Base-by-base conservation (phyloP, 2,113 vertebrate genomes). In the Butorides virescens region DNA sequence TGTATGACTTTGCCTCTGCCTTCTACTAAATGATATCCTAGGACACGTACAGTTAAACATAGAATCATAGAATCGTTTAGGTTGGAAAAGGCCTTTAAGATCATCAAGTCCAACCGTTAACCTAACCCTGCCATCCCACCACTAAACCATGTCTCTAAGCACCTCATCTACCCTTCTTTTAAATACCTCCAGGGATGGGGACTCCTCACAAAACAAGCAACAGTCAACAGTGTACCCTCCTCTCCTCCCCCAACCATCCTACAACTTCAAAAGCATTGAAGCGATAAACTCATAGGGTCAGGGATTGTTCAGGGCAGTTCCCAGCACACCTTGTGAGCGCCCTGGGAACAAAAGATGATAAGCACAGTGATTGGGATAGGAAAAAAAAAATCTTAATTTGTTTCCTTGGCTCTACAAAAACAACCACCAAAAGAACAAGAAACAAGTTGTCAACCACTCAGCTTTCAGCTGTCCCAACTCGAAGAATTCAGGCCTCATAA, bases 21-120 rank as follows among this genome's bases (percentile, higher is more conserved):
- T 52, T 70, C 8, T 34, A 47, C n/a, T 30, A 23, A 44, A 44
- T 1, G 3, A 26, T 6, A 61, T 6, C 30, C 92, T 32, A 66
- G 7, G 23, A 62, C 14, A 13, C 0, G 0, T 13, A 25, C 11
- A n/a, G 13, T 42, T 77, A 56, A 32, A 62, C 2, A 1, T 1
- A 34, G 0, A 85, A 46, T 42, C 39, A 42, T 42, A 13, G 39
- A 42, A 42, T 42, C 39, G 13, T 42, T 42, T 42, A 42, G 39
- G 39, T 42, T 42, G 39, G 39, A 42, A 42, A 42, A 42, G 39
- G 13, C 39, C 39, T 42, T 42, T 42, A 42, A 42, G 12, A 42
- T 42, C 39, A 42, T 42, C 12, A 42, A 42, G 39, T 42, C 39
- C 39, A 42, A 42, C 39, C 39, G 13, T 42, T 42, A 42, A 42